Evolutionary conservation across 2,888 invertebrate species (phyloP).

Genomic region (Punctoribates punctum): DNA sequence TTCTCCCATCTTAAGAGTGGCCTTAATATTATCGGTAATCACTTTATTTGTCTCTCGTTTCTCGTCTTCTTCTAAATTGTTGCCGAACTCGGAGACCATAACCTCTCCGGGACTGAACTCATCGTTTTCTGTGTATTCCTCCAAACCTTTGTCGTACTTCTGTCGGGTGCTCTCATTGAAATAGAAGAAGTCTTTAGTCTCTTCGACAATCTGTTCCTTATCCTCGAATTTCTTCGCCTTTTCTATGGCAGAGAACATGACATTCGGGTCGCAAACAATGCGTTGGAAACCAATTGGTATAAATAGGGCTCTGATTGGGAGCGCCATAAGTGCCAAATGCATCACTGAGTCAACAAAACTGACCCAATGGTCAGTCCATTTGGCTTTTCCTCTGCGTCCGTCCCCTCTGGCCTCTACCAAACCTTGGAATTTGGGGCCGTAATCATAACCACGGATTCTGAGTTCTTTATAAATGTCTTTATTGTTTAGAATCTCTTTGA

Average conservation of each 20-base stretch:
- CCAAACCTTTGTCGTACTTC: constrained; percentile 12
- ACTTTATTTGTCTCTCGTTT: neutral
- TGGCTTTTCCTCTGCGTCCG: constrained; percentile 64
- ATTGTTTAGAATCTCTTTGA: constrained; percentile 49
- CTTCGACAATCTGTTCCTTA: constrained; percentile 40
- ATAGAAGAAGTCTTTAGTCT: constrained; percentile 46
- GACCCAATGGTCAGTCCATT: constrained; percentile 89
- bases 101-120: constrained; percentile 1
- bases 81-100: neutral
- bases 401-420: constrained; percentile 68
- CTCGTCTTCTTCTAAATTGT: neutral
- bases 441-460: constrained; percentile 78
- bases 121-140: constrained; percentile 15
- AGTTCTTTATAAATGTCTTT: constrained; percentile 79
- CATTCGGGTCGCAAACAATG: constrained; percentile 71
- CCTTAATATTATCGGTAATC: constrained; percentile 11
- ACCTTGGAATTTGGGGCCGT: constrained; percentile 74
- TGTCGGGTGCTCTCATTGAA: constrained; percentile 54
- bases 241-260: constrained; percentile 57
- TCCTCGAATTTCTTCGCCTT: constrained; percentile 38
- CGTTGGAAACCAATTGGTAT: constrained; percentile 82
- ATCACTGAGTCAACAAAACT: constrained; percentile 94
- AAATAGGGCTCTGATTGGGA: constrained; percentile 72
- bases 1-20: neutral
- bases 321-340: constrained; percentile 80